Conservation (phyloP, 1,140 invertebrate genomes). For the Drosophila grimshawi region DNA sequence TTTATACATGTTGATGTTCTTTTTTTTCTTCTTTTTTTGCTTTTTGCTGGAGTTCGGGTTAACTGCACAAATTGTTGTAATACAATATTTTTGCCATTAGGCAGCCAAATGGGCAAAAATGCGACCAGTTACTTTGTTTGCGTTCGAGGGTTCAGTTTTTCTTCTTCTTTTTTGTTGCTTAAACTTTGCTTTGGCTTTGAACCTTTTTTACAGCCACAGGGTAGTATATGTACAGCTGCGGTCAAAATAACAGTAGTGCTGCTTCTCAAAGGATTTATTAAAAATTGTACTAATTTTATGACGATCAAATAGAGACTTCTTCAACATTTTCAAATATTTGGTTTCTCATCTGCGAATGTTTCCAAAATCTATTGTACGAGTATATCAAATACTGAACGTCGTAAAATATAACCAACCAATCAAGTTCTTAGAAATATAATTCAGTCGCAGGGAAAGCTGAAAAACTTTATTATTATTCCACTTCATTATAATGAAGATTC, state of each 20-base stretch:
- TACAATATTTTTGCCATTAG: slow-evolving; percentile 82
- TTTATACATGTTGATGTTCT: slow-evolving; percentile 43
- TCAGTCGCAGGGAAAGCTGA: neutral
- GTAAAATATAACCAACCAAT: too few species aligned
- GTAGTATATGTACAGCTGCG: neutral
- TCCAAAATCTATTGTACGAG: too few species aligned
- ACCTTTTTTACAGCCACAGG: slow-evolving; percentile 35
- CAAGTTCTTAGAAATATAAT: too few species aligned
- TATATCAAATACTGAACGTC: too few species aligned
- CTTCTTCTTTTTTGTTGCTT: slow-evolving; percentile 11
- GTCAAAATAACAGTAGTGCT: too few species aligned
- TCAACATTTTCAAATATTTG: too few species aligned
- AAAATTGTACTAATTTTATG: too few species aligned
- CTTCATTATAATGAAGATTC: too few species aligned
- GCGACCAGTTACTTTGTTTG: slow-evolving; percentile 52
- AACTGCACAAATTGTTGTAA: slow-evolving; percentile 74
- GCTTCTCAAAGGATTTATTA: too few species aligned
- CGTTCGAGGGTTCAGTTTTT: neutral
- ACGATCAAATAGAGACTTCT: too few species aligned
- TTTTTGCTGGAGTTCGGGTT: slow-evolving; percentile 14
- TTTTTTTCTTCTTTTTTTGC: slow-evolving; percentile 20
- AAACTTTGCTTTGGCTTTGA: slow-evolving; percentile 59
- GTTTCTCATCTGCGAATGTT: too few species aligned
- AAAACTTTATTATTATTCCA: too few species aligned
- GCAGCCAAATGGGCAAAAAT: slow-evolving; percentile 65